Conservation (phyloP, 2,797 vertebrate genomes). For the Sebastes matsubarae region DNA sequence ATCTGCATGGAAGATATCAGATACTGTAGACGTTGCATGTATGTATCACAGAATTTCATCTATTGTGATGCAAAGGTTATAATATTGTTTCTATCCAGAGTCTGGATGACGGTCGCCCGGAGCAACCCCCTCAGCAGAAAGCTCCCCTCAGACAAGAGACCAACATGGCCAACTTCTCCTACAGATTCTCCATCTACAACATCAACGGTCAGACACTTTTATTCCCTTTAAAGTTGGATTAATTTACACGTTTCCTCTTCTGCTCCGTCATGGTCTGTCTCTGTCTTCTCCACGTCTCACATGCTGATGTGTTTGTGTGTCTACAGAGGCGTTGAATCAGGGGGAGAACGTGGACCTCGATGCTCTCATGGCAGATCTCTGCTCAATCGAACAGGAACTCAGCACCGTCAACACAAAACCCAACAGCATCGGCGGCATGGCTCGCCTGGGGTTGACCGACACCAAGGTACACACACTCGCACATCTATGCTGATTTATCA, state of each 20-base stretch:
- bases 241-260: not conserved
- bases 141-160: conserved; percentile 95
- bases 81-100: conserved; percentile 77
- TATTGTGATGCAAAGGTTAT: accelerated
- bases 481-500: not conserved
- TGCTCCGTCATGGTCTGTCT: accelerated
- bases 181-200: conserved; percentile 99
- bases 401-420: conserved; percentile 84
- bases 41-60: not conserved
- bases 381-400: conserved; percentile 97
- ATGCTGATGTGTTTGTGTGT: not conserved
- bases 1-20: not conserved
- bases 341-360: conserved; percentile 96
- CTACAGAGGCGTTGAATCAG: conserved; percentile 94
- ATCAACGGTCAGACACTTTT: conserved; percentile 88
- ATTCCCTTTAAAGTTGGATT: not conserved
- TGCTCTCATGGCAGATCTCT: conserved; percentile 96
- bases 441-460: conserved; percentile 66
- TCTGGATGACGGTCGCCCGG: conserved; percentile 88
- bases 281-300: not conserved
- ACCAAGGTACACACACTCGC: conserved; percentile 54
- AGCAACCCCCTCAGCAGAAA: conserved; percentile 86
- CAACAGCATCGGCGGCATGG: conserved; percentile 50
- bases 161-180: conserved; percentile 99
- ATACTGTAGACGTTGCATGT: not conserved